Evolutionary conservation across 2,888 invertebrate genomes (phyloP), one percentile per base, ranked within the genome.

Genomic region (Drosophila kambysellisi): DNA sequence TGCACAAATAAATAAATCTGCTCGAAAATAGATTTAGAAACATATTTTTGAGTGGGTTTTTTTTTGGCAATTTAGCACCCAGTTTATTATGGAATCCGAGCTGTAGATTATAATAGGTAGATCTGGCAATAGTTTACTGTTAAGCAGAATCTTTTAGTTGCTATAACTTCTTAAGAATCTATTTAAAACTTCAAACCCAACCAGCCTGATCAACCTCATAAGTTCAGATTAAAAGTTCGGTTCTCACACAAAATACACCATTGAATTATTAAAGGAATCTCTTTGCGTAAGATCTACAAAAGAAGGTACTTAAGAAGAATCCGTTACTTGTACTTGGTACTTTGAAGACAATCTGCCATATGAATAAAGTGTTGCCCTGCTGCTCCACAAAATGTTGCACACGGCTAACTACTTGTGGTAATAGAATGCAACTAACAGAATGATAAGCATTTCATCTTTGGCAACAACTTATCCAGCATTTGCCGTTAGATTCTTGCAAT

Each of bases 401-500:
- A 64, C 20, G n/a, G 29, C 11, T 30, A 35, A 46, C 54, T 33
- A 43, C 53, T 56, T 43, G 30, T n/a, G 9, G 39, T n/a, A n/a
- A 33, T n/a, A 33, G 17, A 48, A 50, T 61, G 57, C 50, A 64
- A 15, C 53, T 46, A 48, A 43, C 29, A 54, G 48, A 53, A 51
- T 79, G 68, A 79, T 66, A 66, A 52, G 41, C 52, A 79, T 70
- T 79, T 76, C 61, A 67, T 61, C 69, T 64, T 60, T 71, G 54
- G 66, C 72, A 75, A 9, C 61, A 61, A 50, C 70, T 61, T 59
- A 69, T 53, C 25, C 56, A 48, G 4, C 25, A n/a, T 11, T 76
- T 70, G 64, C 84, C 71, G 87, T 83, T 83, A 80, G 70, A 66
- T 59, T 74, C 71, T 71, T 61, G 76, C 76, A 84, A 67, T 81